Evolutionary conservation across 2,888 invertebrate genomes (phyloP).

Genomic region (Chalcis sispes): DNA sequence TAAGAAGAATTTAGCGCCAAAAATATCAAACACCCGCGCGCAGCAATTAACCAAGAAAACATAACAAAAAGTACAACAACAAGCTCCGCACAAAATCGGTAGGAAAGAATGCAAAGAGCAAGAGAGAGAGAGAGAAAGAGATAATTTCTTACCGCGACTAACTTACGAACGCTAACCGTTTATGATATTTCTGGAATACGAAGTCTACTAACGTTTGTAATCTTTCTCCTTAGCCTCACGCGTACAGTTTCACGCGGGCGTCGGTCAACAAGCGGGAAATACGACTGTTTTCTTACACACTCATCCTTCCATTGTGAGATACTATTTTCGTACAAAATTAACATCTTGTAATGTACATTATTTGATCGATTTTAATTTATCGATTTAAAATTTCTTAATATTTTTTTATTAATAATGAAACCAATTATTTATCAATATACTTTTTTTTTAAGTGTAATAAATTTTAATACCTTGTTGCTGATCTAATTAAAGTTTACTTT

Average conservation of each 20-base stretch:
- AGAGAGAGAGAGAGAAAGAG: not conserved
- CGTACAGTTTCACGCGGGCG: not conserved
- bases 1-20: not conserved
- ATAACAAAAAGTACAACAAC: conserved; percentile 38
- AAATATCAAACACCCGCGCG: conserved; percentile 24
- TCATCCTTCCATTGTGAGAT: conserved; percentile 28
- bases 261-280: conserved; percentile 45
- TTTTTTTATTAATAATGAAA: too few species aligned
- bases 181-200: conserved; percentile 40
- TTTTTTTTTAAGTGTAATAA: too few species aligned
- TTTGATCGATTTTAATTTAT: too few species aligned
- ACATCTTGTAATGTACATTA: not conserved
- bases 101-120: conserved; percentile 16
- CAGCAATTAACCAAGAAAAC: conserved; percentile 17
- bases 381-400: not conserved
- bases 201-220: not conserved
- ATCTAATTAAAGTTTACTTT: too few species aligned
- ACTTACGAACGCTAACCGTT: too few species aligned
- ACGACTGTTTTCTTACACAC: conserved; percentile 40
- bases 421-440: too few species aligned
- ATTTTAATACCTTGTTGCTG: too few species aligned
- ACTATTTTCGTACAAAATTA: conserved; percentile 14
- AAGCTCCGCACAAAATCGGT: not conserved
- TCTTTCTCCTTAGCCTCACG: not conserved
- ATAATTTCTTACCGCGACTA: too few species aligned